Percentiles rank a stretch among this genome's conserved stretches.
phyloP scores from a whole-genome alignment of 2,113 vertebrate species.

The Syrmaticus mikado region DNA sequence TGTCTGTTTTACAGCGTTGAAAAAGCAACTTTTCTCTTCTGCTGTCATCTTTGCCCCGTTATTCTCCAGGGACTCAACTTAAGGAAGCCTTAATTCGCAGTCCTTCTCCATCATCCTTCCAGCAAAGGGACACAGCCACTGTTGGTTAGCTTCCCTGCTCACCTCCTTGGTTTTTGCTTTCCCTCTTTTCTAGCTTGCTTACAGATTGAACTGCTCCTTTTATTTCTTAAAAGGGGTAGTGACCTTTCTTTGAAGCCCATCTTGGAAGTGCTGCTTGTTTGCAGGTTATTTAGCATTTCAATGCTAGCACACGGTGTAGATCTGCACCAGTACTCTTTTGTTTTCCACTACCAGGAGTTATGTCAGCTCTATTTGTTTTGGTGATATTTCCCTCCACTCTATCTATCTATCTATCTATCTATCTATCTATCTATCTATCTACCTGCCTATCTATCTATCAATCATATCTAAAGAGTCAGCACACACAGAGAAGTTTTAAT shows the following conservation, averaged over 20 bases:
- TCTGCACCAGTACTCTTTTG: neutral
- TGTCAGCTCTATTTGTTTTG: neutral
- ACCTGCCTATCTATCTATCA: no score
- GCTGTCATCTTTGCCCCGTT: neutral
- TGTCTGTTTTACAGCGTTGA: rapidly evolving
- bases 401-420: no score
- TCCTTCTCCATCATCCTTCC: neutral
- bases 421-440: no score
- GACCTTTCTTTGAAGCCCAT: neutral
- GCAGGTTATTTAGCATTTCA: constrained; percentile 14
- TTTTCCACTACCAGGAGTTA: neutral
- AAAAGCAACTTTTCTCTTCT: neutral
- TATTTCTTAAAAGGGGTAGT: neutral
- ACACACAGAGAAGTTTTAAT: neutral
- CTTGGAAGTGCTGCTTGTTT: neutral
- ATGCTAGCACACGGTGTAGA: neutral
- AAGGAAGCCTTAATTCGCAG: neutral
- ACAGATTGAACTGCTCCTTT: neutral
- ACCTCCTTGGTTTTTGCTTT: neutral
- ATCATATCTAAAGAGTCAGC: neutral
- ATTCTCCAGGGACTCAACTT: no score
- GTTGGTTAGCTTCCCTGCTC: neutral
- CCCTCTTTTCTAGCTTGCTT: neutral
- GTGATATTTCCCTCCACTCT: neutral
- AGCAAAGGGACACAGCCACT: neutral